phyloP scores from a whole-genome alignment of 1,140 invertebrate genomes.

The Frieseomelitta varia region DNA sequence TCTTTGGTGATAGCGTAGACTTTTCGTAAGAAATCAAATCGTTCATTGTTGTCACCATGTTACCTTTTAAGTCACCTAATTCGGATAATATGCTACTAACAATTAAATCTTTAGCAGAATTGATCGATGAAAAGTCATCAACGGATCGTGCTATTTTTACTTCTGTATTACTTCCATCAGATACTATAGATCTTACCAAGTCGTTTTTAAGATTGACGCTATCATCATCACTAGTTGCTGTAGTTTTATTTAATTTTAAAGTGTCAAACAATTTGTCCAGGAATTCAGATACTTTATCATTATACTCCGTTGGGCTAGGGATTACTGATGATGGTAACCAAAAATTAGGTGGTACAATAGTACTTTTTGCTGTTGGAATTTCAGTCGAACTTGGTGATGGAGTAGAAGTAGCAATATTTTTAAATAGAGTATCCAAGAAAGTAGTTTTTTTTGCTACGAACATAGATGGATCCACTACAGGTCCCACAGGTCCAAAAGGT shows the following conservation, averaged over 20 bases:
- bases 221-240: neutral
- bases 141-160: slow-evolving; percentile 67
- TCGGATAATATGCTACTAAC: slow-evolving; percentile 75
- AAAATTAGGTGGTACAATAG: slow-evolving; percentile 76
- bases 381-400: slow-evolving; percentile 38
- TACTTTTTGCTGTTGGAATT: slow-evolving; percentile 65
- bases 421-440: slow-evolving; percentile 76
- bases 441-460: slow-evolving; percentile 74
- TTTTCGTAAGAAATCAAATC: slow-evolving; percentile 74
- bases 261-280: slow-evolving; percentile 76
- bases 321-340: slow-evolving; percentile 75
- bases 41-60: slow-evolving; percentile 75
- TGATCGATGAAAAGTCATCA: slow-evolving; percentile 71
- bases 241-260: slow-evolving; percentile 70
- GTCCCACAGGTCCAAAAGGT: slow-evolving; percentile 49
- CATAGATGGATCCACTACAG: slow-evolving; percentile 72
- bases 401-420: slow-evolving; percentile 70
- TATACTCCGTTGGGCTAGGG: slow-evolving; percentile 74
- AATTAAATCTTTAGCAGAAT: slow-evolving; percentile 74
- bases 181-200: slow-evolving; percentile 59
- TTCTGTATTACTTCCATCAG: slow-evolving; percentile 39
- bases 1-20: slow-evolving; percentile 57
- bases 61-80: slow-evolving; percentile 72
- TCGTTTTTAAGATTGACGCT: slow-evolving; percentile 47
- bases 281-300: slow-evolving; percentile 73